Percentiles rank a stretch among this genome's conserved stretches.
Evolutionary conservation across 2,113 vertebrate species (phyloP).

Genomic region (Phalacrocorax pelagicus): DNA sequence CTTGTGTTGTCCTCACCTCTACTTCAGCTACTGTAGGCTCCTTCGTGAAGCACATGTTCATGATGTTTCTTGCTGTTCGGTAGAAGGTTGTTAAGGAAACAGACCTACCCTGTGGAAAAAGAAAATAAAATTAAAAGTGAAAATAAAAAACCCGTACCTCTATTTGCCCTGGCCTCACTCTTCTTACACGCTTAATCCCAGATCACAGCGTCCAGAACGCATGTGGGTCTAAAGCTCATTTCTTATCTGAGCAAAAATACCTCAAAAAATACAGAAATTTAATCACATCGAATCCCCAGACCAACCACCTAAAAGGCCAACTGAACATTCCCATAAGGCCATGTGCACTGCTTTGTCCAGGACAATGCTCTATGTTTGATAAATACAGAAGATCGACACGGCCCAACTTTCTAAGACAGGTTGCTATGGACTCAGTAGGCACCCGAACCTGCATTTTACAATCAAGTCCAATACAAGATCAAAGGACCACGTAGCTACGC

Average conservation of each 20-base stretch:
- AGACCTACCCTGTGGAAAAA: conserved; percentile 90
- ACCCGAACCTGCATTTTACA: background rate
- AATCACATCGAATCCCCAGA: background rate
- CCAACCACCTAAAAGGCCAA: background rate
- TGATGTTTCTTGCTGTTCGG: conserved; percentile 97
- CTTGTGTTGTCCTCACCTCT: conserved; percentile 80
- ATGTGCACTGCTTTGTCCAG: background rate
- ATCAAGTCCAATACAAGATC: background rate
- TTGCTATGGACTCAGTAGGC: background rate
- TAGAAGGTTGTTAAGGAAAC: conserved; percentile 99
- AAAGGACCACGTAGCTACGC: background rate
- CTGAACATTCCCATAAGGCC: background rate
- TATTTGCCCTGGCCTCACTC: background rate
- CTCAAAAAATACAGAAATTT: background rate
- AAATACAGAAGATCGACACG: background rate
- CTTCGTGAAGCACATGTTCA: conserved; percentile 99
- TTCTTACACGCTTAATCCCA: background rate
- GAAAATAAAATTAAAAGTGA: background rate
- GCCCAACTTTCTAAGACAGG: background rate
- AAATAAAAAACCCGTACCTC: background rate
- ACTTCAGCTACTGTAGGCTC: conserved; percentile 94
- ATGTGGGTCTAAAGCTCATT: background rate
- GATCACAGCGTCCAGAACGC: background rate
- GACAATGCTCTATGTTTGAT: fast-evolving
- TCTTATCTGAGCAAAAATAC: background rate